Evolutionary conservation across 2,888 invertebrate species (phyloP).

Genomic region (Harpagoxenus sublaevis): DNA sequence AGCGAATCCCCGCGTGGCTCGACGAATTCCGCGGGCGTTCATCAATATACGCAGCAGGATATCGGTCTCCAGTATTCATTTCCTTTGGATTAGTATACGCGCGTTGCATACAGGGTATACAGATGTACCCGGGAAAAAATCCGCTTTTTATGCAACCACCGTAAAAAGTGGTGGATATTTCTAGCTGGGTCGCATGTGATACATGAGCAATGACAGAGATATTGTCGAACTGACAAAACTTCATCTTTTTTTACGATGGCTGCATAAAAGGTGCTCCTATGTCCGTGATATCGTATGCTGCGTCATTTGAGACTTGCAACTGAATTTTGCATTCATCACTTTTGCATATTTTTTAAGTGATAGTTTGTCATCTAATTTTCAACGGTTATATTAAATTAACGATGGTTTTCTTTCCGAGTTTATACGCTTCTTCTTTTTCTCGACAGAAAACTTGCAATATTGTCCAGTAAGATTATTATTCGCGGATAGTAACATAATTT

Average conservation of each 20-base stretch:
- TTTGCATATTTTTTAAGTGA: background rate
- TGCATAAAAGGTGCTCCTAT: background rate
- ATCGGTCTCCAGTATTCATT: constrained; percentile 43
- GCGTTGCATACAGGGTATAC: background rate
- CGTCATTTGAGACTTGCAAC: background rate
- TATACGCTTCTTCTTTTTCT: background rate
- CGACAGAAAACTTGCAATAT: background rate
- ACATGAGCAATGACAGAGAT: background rate
- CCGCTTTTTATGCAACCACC: constrained; percentile 22
- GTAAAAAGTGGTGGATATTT: constrained; percentile 21
- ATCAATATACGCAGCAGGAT: constrained; percentile 30
- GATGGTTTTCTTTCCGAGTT: background rate
- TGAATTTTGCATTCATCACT: background rate
- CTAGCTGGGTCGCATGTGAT: background rate
- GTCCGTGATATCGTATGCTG: background rate
- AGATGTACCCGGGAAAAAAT: constrained; percentile 12
- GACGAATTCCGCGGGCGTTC: constrained; percentile 30
- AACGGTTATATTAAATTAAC: background rate
- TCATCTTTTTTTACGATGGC: constrained; percentile 3
- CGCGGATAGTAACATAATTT: background rate
- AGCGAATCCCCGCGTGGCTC: background rate
- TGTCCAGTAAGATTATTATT: background rate
- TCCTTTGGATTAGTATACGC: constrained; percentile 39
- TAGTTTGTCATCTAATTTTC: background rate
- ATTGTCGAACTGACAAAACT: background rate